phyloP scores from a whole-genome alignment of 2,797 vertebrate species.

The Remorina albescens region DNA sequence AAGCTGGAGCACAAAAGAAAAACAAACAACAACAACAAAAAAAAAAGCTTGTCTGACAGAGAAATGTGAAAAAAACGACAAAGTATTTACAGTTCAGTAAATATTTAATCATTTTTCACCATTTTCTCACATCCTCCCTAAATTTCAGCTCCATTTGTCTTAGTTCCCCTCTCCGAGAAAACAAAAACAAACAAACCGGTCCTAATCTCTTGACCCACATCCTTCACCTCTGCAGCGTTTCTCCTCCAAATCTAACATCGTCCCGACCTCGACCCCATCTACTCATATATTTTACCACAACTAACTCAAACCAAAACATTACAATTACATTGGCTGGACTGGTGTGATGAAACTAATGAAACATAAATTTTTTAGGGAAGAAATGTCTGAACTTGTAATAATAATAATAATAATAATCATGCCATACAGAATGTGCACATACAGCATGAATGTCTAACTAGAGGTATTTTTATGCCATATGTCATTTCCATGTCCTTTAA shows the following conservation, averaged over 20 bases:
- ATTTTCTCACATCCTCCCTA: conserved; percentile 58
- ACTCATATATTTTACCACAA: conserved; percentile 69
- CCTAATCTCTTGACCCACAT: conserved; percentile 68
- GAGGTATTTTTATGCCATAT: conserved; percentile 29
- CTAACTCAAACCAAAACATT: conserved; percentile 63
- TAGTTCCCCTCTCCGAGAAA: conserved; percentile 46
- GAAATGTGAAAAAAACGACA: conserved; percentile 67
- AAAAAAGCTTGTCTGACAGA: conserved; percentile 54
- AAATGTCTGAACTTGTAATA: not conserved
- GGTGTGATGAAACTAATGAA: conserved; percentile 17
- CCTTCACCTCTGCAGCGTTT: conserved; percentile 75
- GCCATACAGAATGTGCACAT: not conserved
- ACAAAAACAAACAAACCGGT: conserved; percentile 56
- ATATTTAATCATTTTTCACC: conserved; percentile 67
- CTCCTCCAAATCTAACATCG: conserved; percentile 75
- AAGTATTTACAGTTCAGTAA: conserved; percentile 69
- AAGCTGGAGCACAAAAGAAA: conserved; percentile 15
- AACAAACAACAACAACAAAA: too few relatives aligned
- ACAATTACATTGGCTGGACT: conserved; percentile 11
- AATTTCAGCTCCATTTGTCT: conserved; percentile 61
- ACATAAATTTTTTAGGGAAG: not conserved
- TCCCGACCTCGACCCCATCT: conserved; percentile 77
- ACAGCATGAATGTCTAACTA: conserved; percentile 9
- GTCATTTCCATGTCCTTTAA: conserved; percentile 30
- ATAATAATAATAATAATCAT: too few relatives aligned